Evolutionary conservation across 1,140 invertebrate species (phyloP).

Genomic region (Hyles euphorbiae): DNA sequence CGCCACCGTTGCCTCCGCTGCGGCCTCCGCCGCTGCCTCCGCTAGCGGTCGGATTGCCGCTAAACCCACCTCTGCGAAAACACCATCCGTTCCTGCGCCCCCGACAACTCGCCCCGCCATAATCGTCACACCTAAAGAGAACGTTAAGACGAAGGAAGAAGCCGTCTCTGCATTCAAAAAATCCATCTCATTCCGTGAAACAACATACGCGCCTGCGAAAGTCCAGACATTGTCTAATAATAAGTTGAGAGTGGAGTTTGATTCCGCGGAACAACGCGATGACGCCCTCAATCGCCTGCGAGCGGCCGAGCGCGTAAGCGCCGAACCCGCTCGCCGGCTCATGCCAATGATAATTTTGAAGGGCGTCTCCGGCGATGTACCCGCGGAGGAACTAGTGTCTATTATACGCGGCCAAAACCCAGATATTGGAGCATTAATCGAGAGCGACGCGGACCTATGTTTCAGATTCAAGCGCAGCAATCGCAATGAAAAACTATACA

Average conservation of each 20-base stretch:
- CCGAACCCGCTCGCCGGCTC: not conserved
- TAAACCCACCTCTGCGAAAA: no score
- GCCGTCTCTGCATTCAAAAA: not conserved
- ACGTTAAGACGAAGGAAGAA: not conserved
- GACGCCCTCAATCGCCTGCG: not conserved
- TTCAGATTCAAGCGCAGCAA: no score
- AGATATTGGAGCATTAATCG: no score
- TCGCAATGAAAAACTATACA: no score
- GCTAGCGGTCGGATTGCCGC: no score
- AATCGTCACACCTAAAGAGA: not conserved
- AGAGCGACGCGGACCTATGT: no score
- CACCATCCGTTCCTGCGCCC: no score
- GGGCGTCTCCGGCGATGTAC: not conserved
- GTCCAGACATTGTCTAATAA: slow-evolving; percentile 13
- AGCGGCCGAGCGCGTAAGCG: not conserved
- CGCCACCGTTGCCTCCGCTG: no score
- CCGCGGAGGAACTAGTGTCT: not conserved
- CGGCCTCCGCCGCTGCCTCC: no score
- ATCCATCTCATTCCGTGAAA: not conserved
- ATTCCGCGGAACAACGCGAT: slow-evolving; percentile 12
- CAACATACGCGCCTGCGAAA: slow-evolving; percentile 4
- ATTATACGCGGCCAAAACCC: not conserved
- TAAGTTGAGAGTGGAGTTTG: slow-evolving; percentile 16
- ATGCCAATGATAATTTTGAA: not conserved
- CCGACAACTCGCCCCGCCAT: not conserved